Evolutionary conservation across 2,888 invertebrate genomes (phyloP).

Genomic region (Podotricha telesiphe): DNA sequence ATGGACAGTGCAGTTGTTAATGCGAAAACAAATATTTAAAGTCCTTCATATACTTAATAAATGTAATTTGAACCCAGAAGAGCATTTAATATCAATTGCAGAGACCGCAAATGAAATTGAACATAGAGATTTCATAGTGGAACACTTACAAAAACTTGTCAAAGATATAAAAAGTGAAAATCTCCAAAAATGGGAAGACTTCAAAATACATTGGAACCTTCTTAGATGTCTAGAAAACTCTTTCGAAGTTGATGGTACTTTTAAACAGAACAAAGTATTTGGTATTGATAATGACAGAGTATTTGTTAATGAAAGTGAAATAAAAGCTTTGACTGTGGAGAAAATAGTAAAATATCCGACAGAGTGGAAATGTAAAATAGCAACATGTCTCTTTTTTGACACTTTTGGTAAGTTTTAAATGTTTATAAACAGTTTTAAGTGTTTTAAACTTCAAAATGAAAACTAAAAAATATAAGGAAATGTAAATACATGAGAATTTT

Average conservation of each 20-base stretch:
- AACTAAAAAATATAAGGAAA: no score
- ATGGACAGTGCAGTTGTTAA: conserved; percentile 85
- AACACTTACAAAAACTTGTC: conserved; percentile 83
- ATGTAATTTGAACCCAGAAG: conserved; percentile 83
- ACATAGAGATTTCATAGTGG: conserved; percentile 86
- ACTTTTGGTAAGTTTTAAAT: conserved; percentile 80
- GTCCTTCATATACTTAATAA: conserved; percentile 86
- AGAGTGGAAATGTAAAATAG: conserved; percentile 83
- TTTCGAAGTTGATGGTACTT: conserved; percentile 75
- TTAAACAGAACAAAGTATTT: conserved; percentile 80
- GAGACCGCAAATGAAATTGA: conserved; percentile 82
- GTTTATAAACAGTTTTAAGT: no score
- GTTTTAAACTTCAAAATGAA: no score
- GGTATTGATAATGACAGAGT: conserved; percentile 68
- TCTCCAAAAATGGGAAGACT: conserved; percentile 63
- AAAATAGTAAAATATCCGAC: conserved; percentile 71
- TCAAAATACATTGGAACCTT: conserved; percentile 74
- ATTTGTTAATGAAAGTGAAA: conserved; percentile 77
- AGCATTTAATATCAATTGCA: conserved; percentile 83
- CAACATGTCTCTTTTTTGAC: conserved; percentile 83
- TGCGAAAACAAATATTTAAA: conserved; percentile 85
- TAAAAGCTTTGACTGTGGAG: conserved; percentile 76
- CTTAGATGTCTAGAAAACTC: conserved; percentile 74
- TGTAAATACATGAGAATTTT: no score
- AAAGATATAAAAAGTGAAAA: conserved; percentile 67